These are phyloP conservation scores for Drosophila obscura DNA, from an alignment of 1,140 invertebrate species.

Conservation along the genomic window DNA sequence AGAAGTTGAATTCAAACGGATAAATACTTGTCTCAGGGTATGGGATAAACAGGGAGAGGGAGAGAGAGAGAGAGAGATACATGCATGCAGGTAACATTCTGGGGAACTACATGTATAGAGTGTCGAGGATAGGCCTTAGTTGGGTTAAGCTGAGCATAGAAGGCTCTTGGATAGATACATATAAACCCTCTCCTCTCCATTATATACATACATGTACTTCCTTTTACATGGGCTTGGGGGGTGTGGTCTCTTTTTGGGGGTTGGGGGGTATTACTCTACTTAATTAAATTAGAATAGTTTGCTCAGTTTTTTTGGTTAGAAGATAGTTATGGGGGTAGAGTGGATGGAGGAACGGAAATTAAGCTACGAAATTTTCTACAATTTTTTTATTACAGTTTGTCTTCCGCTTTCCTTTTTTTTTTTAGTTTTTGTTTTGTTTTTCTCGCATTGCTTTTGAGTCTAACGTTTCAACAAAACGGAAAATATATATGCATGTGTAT, in stretches of 20 bases:
- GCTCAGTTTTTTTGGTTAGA: constrained; percentile 33
- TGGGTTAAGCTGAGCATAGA: no score
- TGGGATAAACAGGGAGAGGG: constrained; percentile 4
- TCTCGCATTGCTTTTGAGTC: constrained; percentile 46
- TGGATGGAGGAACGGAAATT: constrained; percentile 41
- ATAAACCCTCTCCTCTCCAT: constrained; percentile 3
- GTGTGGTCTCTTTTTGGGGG: not conserved
- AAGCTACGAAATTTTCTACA: constrained; percentile 45
- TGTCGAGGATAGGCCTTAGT: not conserved
- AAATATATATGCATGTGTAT: constrained; percentile 24
- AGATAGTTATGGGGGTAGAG: constrained; percentile 29
- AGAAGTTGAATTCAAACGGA: constrained; percentile 11
- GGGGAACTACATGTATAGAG: constrained; percentile 33
- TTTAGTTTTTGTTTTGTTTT: constrained; percentile 12
- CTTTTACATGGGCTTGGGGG: not conserved
- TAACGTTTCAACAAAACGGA: constrained; percentile 38
- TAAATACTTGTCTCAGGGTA: constrained; percentile 38
- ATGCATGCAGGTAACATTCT: constrained; percentile 44
- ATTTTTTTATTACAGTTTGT: constrained; percentile 46
- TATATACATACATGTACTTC: constrained; percentile 7
- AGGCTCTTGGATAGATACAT: not conserved
- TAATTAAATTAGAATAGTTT: constrained; percentile 41
- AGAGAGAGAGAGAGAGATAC: not conserved
- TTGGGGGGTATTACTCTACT: constrained; percentile 32
- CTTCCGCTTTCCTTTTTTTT: not conserved